These are phyloP conservation scores for Augochlora pura DNA, from an alignment of 1,140 invertebrate species.

Conservation along the genomic window DNA sequence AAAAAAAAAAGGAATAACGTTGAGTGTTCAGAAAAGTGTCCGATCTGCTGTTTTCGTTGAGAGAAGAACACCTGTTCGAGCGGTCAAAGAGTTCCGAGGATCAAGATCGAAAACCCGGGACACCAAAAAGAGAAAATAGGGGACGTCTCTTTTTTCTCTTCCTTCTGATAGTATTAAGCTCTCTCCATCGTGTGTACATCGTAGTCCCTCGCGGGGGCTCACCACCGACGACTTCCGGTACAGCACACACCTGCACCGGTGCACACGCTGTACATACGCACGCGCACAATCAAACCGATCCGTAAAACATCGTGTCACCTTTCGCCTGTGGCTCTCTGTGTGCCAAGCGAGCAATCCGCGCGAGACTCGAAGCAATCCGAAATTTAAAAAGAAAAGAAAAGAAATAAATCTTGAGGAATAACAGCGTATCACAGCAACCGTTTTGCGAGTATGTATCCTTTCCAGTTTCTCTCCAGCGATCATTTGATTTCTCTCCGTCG, in stretches of 20 bases:
- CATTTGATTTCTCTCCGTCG: too few relatives aligned
- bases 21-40: too few relatives aligned
- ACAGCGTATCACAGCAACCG: neutral
- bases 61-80: too few relatives aligned
- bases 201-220: neutral
- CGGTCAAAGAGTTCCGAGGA: too few relatives aligned
- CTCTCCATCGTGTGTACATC: conserved; percentile 1
- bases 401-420: conserved; percentile 53
- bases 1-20: too few relatives aligned
- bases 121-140: neutral
- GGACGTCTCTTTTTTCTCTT: neutral
- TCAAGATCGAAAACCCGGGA: too few relatives aligned
- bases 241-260: neutral
- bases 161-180: conserved; percentile 22
- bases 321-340: conserved; percentile 51
- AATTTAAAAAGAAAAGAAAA: too few relatives aligned
- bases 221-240: conserved; percentile 22
- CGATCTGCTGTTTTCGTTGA: too few relatives aligned
- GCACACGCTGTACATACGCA: conserved; percentile 30
- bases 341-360: conserved; percentile 43
- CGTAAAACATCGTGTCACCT: neutral
- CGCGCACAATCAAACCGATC: conserved; percentile 47
- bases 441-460: neutral
- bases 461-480: neutral
- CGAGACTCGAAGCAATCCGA: conserved; percentile 28